These are phyloP conservation scores for Microcebus murinus DNA, from an alignment of 2,113 vertebrate species.

Conservation along the genomic window DNA sequence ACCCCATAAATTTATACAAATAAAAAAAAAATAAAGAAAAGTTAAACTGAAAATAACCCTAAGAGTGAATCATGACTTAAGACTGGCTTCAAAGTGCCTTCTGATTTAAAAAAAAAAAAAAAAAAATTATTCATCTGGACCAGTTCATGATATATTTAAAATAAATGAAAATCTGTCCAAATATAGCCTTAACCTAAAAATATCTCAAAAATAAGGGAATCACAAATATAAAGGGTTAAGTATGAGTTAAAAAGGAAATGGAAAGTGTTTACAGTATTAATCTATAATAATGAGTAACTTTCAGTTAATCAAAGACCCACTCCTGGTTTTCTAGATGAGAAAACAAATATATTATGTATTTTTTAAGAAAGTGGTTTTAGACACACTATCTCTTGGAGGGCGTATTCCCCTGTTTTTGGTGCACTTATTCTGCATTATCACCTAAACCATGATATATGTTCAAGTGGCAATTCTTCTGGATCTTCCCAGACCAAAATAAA, in stretches of 20 bases:
- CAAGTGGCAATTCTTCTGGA: background rate
- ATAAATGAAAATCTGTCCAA: conserved; percentile 27
- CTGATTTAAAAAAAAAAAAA: background rate
- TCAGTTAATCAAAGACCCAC: background rate
- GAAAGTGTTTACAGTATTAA: background rate
- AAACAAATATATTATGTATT: background rate
- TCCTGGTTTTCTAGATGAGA: background rate
- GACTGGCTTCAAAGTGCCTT: background rate
- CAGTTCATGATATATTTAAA: conserved; percentile 9
- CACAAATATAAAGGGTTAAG: background rate
- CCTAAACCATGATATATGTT: background rate
- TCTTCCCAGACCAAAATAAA: background rate
- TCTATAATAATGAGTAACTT: background rate
- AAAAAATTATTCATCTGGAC: background rate
- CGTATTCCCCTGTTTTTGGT: fast-evolving
- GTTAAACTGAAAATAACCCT: background rate
- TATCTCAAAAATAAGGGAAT: background rate
- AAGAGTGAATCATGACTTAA: conserved; percentile 3
- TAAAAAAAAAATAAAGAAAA: background rate
- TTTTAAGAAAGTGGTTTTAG: conserved; percentile 2
- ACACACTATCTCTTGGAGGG: background rate
- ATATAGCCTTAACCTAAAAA: conserved; percentile 19
- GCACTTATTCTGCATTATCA: background rate
- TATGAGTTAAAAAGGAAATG: background rate
- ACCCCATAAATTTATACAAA: too few relatives aligned